A percentile compares a stretch with the other conserved stretches of the same genome.
phyloP scores from a whole-genome alignment of 2,888 invertebrate genomes.

The Ophion slaviceki region DNA sequence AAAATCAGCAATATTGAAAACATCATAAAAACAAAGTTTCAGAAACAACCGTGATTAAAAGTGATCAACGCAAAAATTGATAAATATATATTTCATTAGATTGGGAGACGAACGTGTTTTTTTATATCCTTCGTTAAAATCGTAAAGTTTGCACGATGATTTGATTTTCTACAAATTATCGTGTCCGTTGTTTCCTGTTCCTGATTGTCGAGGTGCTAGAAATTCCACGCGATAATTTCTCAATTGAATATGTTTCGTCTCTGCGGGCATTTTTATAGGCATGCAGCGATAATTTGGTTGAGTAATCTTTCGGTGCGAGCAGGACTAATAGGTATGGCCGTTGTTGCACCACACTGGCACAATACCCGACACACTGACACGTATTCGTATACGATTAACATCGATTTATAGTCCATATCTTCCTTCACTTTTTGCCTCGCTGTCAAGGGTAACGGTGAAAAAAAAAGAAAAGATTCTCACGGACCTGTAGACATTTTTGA shows the following conservation, averaged over 20 bases:
- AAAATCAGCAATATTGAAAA: no score
- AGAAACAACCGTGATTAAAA: no score
- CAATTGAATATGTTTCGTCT: neutral
- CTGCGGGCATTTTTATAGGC: constrained; percentile 3
- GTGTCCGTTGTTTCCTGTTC: no score
- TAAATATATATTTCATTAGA: no score
- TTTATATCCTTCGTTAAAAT: no score
- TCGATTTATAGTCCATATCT: constrained; percentile 45
- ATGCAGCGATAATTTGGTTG: constrained; percentile 40
- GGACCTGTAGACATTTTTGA: constrained; percentile 47
- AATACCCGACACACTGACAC: constrained; percentile 60
- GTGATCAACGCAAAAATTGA: no score
- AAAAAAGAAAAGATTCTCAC: constrained; percentile 37
- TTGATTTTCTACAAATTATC: no score
- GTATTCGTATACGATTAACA: constrained; percentile 54
- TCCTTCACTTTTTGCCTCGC: constrained; percentile 1
- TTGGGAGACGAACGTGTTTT: no score
- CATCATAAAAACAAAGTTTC: no score
- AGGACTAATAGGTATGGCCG: constrained; percentile 36
- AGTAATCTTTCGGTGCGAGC: constrained; percentile 51
- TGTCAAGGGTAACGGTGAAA: neutral
- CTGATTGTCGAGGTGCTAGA: neutral
- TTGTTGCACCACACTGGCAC: constrained; percentile 50
- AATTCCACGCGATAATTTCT: neutral
- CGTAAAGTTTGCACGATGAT: no score